phyloP scores from a whole-genome alignment of 2,888 invertebrate species.

The Melanargia galathea region DNA sequence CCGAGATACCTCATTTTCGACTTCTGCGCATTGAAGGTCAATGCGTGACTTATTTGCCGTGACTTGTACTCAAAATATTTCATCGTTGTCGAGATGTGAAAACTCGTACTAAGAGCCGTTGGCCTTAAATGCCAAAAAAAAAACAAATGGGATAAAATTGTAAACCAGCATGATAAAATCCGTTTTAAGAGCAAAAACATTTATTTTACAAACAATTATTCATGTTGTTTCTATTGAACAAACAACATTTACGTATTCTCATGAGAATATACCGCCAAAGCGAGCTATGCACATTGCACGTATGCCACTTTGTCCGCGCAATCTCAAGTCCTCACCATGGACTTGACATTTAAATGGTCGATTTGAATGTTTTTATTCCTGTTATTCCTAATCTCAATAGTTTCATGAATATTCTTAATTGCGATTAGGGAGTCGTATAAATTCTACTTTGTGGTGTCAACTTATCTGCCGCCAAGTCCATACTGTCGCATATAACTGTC shows the following conservation, averaged over 20 bases:
- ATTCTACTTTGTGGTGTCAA: conserved; percentile 24
- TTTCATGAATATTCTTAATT: conserved; percentile 33
- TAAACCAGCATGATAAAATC: neutral
- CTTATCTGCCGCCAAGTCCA: conserved; percentile 30
- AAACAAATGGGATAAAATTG: neutral
- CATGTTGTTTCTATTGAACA: neutral
- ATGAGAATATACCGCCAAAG: conserved; percentile 28
- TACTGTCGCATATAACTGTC: neutral
- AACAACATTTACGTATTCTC: neutral
- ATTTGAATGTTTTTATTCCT: conserved; percentile 24
- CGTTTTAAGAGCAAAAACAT: neutral
- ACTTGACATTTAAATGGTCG: conserved; percentile 34
- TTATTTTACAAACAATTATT: neutral
- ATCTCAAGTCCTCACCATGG: conserved; percentile 14
- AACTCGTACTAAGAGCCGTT: too few species aligned
- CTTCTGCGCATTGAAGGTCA: too few species aligned
- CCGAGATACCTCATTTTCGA: too few species aligned
- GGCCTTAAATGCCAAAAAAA: too few species aligned
- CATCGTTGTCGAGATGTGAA: too few species aligned
- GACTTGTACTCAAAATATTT: too few species aligned
- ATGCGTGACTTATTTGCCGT: too few species aligned
- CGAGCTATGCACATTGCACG: neutral
- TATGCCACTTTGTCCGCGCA: conserved; percentile 13
- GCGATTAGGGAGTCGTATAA: conserved; percentile 30
- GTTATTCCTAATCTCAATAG: conserved; percentile 35